phyloP scores from a whole-genome alignment of 2,888 invertebrate species.

The Heliconius cydno region DNA sequence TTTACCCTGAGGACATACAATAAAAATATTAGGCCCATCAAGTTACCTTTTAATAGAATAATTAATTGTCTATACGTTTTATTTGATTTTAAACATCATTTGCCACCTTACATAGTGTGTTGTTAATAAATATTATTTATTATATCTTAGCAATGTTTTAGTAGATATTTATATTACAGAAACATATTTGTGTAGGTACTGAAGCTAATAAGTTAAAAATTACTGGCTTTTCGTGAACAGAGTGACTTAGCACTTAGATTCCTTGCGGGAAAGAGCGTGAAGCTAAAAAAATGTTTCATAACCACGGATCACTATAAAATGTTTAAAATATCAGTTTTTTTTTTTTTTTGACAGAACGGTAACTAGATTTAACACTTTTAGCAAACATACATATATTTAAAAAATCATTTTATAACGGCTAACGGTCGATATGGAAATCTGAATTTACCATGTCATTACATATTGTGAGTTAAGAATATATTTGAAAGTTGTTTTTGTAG shows the following conservation, averaged over 20 bases:
- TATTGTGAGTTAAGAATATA: constrained; percentile 18
- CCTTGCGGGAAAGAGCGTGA: too few species aligned
- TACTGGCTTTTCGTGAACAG: too few species aligned
- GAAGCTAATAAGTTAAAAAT: too few species aligned
- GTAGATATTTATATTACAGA: too few species aligned
- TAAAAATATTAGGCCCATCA: constrained; percentile 1
- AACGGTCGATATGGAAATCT: constrained; percentile 32
- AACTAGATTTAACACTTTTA: neutral
- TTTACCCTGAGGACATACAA: constrained; percentile 8
- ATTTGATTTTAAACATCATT: neutral
- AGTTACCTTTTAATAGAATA: neutral
- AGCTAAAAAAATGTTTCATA: too few species aligned
- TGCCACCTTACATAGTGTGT: neutral
- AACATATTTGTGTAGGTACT: too few species aligned
- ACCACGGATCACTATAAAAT: neutral
- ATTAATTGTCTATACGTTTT: neutral
- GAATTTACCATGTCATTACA: constrained; percentile 27
- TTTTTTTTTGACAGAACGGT: neutral
- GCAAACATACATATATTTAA: neutral
- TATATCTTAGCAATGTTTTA: too few species aligned
- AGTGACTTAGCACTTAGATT: too few species aligned
- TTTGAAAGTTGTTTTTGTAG: constrained; percentile 38
- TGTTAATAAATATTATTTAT: neutral
- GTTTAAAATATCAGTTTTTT: neutral
- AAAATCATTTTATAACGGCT: constrained; percentile 4